Evolutionary conservation across 2,797 vertebrate genomes (phyloP).

Genomic region (Mus minutoides): DNA sequence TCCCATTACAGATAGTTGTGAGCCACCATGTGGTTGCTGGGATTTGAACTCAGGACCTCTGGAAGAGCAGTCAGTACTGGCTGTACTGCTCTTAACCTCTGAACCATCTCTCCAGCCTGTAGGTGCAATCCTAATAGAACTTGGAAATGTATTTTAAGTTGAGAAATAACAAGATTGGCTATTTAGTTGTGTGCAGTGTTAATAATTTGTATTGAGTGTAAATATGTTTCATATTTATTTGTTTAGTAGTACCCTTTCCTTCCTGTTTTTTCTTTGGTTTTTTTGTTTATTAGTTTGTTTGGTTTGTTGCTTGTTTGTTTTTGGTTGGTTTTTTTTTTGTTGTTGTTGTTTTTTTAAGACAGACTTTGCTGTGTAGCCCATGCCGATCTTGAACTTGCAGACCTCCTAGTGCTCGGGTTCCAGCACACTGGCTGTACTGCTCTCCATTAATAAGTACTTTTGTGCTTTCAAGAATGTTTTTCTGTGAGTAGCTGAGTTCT

Average conservation of each 20-base stretch:
- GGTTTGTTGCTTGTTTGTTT: neutral
- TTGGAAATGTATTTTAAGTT: constrained; percentile 38
- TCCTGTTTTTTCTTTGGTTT: neutral
- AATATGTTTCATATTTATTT: neutral
- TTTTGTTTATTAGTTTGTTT: neutral
- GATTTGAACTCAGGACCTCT: no score
- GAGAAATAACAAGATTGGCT: neutral
- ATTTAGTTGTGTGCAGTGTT: neutral
- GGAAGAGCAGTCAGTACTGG: no score
- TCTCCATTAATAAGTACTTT: constrained; percentile 37
- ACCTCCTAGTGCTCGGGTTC: neutral
- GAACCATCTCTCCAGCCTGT: neutral
- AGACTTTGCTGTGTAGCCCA: neutral
- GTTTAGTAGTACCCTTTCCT: neutral
- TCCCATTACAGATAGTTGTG: no score
- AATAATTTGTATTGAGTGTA: neutral
- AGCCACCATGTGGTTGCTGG: no score
- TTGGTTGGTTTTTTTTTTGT: no score
- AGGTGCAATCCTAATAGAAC: constrained; percentile 1
- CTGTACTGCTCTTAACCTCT: no score
- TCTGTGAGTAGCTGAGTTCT: constrained; percentile 62
- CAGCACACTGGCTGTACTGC: constrained; percentile 25
- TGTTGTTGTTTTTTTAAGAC: neutral
- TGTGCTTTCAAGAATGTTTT: constrained; percentile 72
- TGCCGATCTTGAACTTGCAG: neutral